Evolutionary conservation across 2,888 invertebrate species (phyloP).

Genomic region (Sarcophaga carnaria): DNA sequence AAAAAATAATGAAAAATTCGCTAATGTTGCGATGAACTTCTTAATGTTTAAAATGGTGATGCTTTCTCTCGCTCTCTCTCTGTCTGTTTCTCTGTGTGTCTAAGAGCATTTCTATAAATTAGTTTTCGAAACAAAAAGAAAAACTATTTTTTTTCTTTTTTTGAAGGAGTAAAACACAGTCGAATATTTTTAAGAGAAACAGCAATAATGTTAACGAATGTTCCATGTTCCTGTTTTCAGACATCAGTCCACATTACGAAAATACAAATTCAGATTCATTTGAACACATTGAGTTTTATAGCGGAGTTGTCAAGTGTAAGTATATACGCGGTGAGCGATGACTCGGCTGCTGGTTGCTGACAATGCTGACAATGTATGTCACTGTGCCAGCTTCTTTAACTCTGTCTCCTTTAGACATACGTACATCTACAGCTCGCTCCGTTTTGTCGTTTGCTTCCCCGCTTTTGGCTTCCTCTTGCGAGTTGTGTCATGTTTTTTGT

Average conservation of each 20-base stretch:
- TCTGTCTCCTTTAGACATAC: neutral
- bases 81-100: neutral
- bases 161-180: neutral
- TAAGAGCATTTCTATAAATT: conserved; percentile 62
- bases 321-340: neutral
- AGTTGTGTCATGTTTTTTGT: neutral
- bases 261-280: conserved; percentile 13
- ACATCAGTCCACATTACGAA: neutral
- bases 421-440: too few relatives aligned
- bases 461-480: too few relatives aligned
- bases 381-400: conserved; percentile 40
- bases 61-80: too few relatives aligned
- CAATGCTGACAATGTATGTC: conserved; percentile 34
- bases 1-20: conserved; percentile 2
- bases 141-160: neutral
- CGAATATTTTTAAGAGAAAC: neutral
- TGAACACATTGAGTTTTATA: neutral
- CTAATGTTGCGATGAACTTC: conserved; percentile 43
- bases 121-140: conserved; percentile 37
- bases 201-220: conserved; percentile 27
- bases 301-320: neutral
- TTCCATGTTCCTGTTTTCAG: conserved; percentile 32
- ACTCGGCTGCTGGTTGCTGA: conserved; percentile 4
- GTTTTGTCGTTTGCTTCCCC: too few relatives aligned
- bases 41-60: neutral